These are phyloP conservation scores for Bombyx huttoni DNA, from an alignment of 2,888 invertebrate genomes.

Conservation along the genomic window DNA sequence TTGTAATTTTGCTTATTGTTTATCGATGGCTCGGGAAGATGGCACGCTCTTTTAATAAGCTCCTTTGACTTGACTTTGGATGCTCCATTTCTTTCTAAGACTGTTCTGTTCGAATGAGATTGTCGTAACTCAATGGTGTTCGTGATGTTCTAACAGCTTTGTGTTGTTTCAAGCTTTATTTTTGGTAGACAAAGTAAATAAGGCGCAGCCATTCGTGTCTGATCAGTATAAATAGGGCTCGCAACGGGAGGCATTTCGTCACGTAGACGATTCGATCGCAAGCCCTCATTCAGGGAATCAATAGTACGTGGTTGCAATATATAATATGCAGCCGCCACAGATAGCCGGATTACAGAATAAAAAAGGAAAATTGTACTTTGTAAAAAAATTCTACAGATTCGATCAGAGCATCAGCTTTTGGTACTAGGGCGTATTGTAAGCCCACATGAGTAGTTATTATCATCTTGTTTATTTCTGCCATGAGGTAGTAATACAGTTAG, in stretches of 20 bases:
- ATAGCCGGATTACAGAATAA: background rate
- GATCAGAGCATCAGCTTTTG: too few relatives aligned
- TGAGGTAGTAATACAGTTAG: too few relatives aligned
- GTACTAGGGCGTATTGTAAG: too few relatives aligned
- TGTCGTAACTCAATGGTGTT: constrained; percentile 6
- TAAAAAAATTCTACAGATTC: background rate
- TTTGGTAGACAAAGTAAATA: constrained; percentile 7
- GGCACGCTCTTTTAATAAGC: constrained; percentile 8
- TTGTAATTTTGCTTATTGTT: constrained; percentile 25
- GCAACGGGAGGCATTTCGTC: constrained; percentile 35
- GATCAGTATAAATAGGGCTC: constrained; percentile 30
- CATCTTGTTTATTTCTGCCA: too few relatives aligned
- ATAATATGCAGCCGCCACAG: constrained; percentile 21
- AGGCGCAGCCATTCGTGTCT: constrained; percentile 11
- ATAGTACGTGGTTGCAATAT: constrained; percentile 42
- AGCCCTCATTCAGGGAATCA: constrained; percentile 37
- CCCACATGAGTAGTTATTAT: too few relatives aligned
- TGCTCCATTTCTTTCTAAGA: constrained; percentile 10
- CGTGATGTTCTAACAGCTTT: background rate
- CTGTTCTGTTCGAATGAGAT: constrained; percentile 9
- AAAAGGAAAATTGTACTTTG: background rate
- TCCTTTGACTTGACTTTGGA: constrained; percentile 5
- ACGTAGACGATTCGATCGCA: constrained; percentile 32
- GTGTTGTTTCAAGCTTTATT: constrained; percentile 5
- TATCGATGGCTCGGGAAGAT: constrained; percentile 18